Conservation (phyloP, 2,888 invertebrate genomes). For the Acleris emargana region DNA sequence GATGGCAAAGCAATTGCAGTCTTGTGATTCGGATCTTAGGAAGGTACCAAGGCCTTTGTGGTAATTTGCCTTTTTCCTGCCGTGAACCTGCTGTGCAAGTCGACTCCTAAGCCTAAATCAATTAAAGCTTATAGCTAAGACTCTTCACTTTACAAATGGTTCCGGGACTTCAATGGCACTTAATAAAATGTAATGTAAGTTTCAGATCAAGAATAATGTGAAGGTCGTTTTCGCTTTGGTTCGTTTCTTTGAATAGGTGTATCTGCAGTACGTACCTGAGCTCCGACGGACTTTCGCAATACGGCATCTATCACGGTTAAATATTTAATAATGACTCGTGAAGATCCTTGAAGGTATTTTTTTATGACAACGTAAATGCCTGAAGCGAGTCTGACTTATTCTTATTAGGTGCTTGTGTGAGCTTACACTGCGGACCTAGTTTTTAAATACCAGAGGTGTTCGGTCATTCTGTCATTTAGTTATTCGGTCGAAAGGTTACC, state of each 20-base stretch:
- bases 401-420: neutral
- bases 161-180: too few species aligned
- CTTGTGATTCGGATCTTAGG: too few species aligned
- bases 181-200: too few species aligned
- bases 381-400: slow-evolving; percentile 2
- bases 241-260: slow-evolving; percentile 3
- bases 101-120: too few species aligned
- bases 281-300: neutral
- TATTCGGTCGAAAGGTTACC: slow-evolving; percentile 21
- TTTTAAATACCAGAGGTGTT: slow-evolving; percentile 21
- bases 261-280: too few species aligned
- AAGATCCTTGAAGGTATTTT: slow-evolving; percentile 4
- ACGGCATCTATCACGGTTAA: slow-evolving; percentile 1
- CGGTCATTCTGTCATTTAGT: slow-evolving; percentile 9
- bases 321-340: slow-evolving; percentile 2
- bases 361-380: slow-evolving; percentile 3
- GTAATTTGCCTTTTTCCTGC: too few species aligned
- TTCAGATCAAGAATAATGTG: too few species aligned
- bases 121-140: too few species aligned
- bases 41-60: too few species aligned
- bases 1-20: too few species aligned
- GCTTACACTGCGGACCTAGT: slow-evolving; percentile 19
- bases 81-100: too few species aligned
- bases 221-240: neutral
- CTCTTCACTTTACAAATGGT: too few species aligned